Base-by-base conservation (phyloP, 2,113 vertebrate genomes). In the Dromiciops gliroides region DNA sequence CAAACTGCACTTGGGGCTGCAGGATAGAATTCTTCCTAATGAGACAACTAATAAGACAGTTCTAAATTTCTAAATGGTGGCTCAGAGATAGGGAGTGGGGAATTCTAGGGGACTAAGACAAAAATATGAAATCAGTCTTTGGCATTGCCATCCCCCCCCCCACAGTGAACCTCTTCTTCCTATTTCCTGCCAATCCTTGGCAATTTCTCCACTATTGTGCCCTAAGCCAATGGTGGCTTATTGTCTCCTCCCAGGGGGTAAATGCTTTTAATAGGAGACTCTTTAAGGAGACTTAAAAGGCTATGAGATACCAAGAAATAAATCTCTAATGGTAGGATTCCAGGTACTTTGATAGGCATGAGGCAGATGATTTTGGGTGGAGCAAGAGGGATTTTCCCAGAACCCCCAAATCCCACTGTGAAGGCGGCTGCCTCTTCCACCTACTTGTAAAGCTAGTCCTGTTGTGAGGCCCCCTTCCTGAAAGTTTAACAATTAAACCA, bases 401-500 rank as follows among this genome's bases (percentile, higher is more conserved):
- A 50, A 37, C 19, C 9, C 95, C 49, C 23, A 24, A 19, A 31
- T 14, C 31, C 52, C 26, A 49, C 10, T 44, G 1, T 11, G 1
- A 25, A 2, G 22, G 12, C 52, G 24, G 22, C 0, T 7, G 23
- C 22, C 67, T 92, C 88, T 51, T 56, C 53, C n/a, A 53, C 48
- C 48, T 88, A 92, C 89, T 50, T n/a, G 48, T 50, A 48, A 92
- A 44, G 44, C 88, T 0, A 3, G 11, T 3, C 25, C 56, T 83
- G 67, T n/a, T 83, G 67, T 37, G 60, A n/a, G 67, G 67, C 67
- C 25, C 24, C 44, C 53, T 25, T 8, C 49, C 11, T 10, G 9
- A n/a, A 10, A 12, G 44, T 89, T 60, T 93, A 91, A 89, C 95
- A 95, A 89, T 92, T 50, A 50, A 47, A 90, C 14, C 14, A 44